phyloP scores from a whole-genome alignment of 2,113 vertebrate species.

The Laticauda colubrina region DNA sequence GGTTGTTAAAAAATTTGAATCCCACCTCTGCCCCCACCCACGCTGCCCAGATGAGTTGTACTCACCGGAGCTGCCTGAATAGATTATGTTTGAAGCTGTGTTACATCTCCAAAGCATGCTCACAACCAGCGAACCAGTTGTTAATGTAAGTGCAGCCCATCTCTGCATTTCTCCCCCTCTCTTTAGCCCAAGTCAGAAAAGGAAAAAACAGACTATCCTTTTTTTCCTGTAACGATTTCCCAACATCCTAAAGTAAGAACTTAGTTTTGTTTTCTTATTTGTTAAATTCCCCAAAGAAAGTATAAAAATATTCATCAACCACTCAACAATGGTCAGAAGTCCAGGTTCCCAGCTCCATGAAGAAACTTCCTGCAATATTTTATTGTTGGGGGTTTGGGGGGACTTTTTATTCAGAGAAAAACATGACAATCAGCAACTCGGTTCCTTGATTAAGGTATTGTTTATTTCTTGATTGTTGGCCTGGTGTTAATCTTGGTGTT shows the following conservation, averaged over 20 bases:
- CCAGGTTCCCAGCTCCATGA: neutral
- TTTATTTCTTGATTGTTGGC: neutral
- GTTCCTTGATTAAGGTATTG: neutral
- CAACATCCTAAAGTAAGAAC: neutral
- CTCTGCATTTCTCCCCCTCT: neutral
- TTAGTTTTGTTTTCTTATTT: neutral
- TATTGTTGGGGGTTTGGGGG: neutral
- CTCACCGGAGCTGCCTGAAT: too few relatives aligned
- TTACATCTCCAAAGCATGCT: too few relatives aligned
- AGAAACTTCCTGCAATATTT: neutral
- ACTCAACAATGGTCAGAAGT: neutral
- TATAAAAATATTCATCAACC: neutral
- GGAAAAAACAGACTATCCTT: neutral
- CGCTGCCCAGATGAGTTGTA: too few relatives aligned
- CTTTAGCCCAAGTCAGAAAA: neutral
- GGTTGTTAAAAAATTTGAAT: too few relatives aligned
- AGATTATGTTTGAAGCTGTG: too few relatives aligned
- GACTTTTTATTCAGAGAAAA: neutral
- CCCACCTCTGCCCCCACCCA: too few relatives aligned
- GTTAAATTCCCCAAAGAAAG: neutral
- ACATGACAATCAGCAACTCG: neutral
- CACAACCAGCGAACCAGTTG: too few relatives aligned
- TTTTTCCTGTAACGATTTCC: neutral
- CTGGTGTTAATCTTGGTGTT: neutral
- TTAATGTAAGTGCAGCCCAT: too few relatives aligned